phyloP scores from a whole-genome alignment of 1,140 invertebrate genomes.

The Neodiprion pinetum region DNA sequence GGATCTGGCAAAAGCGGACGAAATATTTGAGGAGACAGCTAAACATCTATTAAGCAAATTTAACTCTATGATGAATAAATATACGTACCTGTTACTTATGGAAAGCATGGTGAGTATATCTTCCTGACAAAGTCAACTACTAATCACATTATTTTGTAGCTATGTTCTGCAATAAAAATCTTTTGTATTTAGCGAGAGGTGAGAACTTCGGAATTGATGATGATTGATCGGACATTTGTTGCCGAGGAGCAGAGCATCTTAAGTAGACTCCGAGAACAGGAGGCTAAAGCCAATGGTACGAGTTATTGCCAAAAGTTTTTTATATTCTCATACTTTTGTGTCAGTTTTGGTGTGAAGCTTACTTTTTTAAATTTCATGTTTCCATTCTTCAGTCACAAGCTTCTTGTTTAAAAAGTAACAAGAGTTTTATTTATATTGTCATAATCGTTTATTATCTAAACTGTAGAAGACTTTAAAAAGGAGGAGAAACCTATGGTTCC shows the following conservation, averaged over 20 bases:
- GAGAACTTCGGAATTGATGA: constrained; percentile 74
- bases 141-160: constrained; percentile 13
- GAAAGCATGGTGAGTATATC: constrained; percentile 79
- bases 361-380: neutral
- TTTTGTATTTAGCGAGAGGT: constrained; percentile 67
- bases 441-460: constrained; percentile 7
- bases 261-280: constrained; percentile 63
- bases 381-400: neutral
- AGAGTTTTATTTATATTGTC: constrained; percentile 15
- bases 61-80: constrained; percentile 78
- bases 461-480: constrained; percentile 55
- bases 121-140: constrained; percentile 1
- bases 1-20: constrained; percentile 78
- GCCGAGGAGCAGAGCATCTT: constrained; percentile 70
- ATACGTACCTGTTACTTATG: constrained; percentile 78
- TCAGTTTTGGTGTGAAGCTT: neutral
- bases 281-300: constrained; percentile 54
- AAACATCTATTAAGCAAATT: constrained; percentile 78
- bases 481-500: constrained; percentile 57
- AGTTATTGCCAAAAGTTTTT: neutral
- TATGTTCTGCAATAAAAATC: constrained; percentile 21
- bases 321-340: neutral
- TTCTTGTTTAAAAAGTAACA: neutral
- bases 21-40: constrained; percentile 78
- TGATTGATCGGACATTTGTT: constrained; percentile 75